A percentile compares a stretch with the other conserved stretches of the same genome.
These are phyloP conservation scores for Papilio polyxenes DNA, from an alignment of 1,140 invertebrate species.

Conservation along the genomic window DNA sequence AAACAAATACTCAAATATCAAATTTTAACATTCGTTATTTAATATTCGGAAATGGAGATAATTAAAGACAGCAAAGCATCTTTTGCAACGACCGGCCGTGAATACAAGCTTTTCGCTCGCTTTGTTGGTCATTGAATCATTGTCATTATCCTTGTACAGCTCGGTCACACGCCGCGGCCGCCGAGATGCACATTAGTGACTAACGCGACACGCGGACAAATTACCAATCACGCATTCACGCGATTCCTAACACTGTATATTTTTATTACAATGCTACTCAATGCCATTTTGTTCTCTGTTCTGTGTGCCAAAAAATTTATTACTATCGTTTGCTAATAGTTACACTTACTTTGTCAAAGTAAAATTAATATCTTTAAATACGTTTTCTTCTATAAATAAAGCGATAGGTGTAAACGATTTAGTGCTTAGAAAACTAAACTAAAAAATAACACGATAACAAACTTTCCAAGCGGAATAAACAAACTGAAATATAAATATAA, in stretches of 20 bases:
- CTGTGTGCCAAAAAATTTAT: background rate
- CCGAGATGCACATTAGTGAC: slow-evolving; percentile 28
- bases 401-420: background rate
- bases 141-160: slow-evolving; percentile 21
- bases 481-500: background rate
- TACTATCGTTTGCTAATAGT: background rate
- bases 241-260: background rate
- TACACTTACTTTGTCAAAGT: background rate
- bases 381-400: too few species aligned
- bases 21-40: too few species aligned
- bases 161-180: background rate
- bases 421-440: background rate
- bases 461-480: background rate
- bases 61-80: too few species aligned
- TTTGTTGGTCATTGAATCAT: slow-evolving; percentile 26
- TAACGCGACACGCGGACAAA: slow-evolving; percentile 28
- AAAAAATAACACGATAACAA: background rate
- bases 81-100: background rate
- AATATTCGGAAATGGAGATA: background rate
- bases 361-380: background rate
- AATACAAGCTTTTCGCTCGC: background rate
- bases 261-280: slow-evolving; percentile 9
- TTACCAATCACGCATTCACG: slow-evolving; percentile 32
- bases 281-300: background rate
- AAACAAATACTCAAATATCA: background rate